Percentiles rank a stretch among this genome's conserved stretches.
phyloP scores from a whole-genome alignment of 2,888 invertebrate species.

The Zaprionus obscuricornis region DNA sequence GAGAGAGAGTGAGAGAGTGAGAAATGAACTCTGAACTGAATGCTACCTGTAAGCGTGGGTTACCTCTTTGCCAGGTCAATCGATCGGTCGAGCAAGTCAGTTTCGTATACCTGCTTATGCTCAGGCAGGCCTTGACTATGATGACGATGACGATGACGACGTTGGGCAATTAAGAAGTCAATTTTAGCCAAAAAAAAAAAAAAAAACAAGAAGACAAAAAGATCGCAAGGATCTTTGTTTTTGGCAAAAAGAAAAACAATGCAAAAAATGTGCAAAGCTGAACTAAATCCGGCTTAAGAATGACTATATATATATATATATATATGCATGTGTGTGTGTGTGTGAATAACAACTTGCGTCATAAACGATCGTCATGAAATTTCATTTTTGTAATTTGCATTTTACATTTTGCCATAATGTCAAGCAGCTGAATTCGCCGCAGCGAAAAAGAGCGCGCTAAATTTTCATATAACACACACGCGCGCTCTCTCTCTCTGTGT shows the following conservation, averaged over 20 bases:
- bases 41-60: conserved; percentile 74
- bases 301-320: conserved; percentile 44
- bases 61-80: conserved; percentile 54
- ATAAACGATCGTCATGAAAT: conserved; percentile 71
- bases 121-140: conserved; percentile 24
- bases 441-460: neutral
- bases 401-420: conserved; percentile 43
- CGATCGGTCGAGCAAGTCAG: no score
- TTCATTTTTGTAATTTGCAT: no score
- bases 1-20: conserved; percentile 1
- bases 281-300: conserved; percentile 79
- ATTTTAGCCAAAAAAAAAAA: conserved; percentile 60
- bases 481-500: neutral
- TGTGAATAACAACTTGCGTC: conserved; percentile 56
- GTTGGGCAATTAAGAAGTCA: conserved; percentile 76
- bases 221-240: conserved; percentile 27
- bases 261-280: conserved; percentile 70
- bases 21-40: no score
- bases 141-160: neutral
- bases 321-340: conserved; percentile 4
- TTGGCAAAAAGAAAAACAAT: conserved; percentile 49
- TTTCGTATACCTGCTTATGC: no score
- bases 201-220: conserved; percentile 31
- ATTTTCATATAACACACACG: neutral
- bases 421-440: conserved; percentile 60